phyloP scores from a whole-genome alignment of 2,888 invertebrate genomes.

The Imbricaverruca yamaguchii region DNA sequence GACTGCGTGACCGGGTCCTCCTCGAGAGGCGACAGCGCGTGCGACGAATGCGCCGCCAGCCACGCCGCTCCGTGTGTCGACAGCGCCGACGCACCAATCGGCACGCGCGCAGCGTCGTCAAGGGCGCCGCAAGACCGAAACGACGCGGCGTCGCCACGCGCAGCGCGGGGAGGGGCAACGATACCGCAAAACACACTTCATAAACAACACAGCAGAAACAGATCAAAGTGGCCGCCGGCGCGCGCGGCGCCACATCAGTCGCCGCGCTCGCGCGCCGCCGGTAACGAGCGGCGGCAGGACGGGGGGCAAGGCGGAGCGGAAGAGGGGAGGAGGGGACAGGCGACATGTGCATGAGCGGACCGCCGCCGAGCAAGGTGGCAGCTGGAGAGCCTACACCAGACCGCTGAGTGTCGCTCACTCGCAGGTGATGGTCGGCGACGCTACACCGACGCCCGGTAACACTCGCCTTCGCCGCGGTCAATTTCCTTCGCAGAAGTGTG shows the following conservation, averaged over 20 bases:
- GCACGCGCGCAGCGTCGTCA: background rate
- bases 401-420: too few species aligned
- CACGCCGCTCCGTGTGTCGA: background rate
- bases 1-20: background rate
- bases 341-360: too few species aligned
- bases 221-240: background rate
- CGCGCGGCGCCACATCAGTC: background rate
- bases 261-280: background rate
- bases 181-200: slow-evolving; percentile 5
- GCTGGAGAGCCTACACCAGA: too few species aligned
- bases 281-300: background rate
- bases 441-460: too few species aligned
- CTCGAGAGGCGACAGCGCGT: background rate
- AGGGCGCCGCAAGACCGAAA: background rate
- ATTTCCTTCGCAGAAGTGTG: too few species aligned
- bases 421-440: too few species aligned
- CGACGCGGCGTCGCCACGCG: background rate
- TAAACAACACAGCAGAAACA: background rate
- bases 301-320: background rate
- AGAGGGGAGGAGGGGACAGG: too few species aligned
- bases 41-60: background rate
- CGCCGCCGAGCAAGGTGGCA: too few species aligned
- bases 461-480: too few species aligned
- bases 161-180: background rate
- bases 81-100: background rate